A percentile compares a stretch with the other conserved stretches of the same genome.
Conservation (phyloP, 2,113 vertebrate species). For the Oncorhynchus gorbuscha region DNA sequence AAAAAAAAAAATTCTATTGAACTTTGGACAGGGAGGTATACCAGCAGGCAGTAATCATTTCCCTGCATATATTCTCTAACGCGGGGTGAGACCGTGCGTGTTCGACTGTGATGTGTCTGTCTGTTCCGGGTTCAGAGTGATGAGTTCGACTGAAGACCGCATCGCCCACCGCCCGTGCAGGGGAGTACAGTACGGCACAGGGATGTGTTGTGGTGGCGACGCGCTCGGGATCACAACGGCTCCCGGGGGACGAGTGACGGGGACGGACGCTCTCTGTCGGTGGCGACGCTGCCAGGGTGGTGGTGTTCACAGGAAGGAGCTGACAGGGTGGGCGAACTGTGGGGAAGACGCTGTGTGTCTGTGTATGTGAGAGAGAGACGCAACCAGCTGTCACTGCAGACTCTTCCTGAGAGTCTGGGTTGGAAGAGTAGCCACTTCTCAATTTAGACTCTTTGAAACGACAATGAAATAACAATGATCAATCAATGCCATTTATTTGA, state of each 20-base stretch:
- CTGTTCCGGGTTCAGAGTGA: slow-evolving; percentile 23
- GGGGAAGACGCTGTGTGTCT: neutral
- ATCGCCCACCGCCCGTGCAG: slow-evolving; percentile 18
- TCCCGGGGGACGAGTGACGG: neutral
- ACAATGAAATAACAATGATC: no score
- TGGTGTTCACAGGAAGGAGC: neutral
- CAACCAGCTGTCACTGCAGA: no score
- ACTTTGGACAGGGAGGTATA: no score
- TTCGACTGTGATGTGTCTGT: neutral
- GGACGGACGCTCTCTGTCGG: neutral
- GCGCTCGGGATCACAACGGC: neutral
- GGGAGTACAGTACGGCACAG: slow-evolving; percentile 47
- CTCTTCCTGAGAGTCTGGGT: no score
- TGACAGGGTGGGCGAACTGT: slow-evolving; percentile 29
- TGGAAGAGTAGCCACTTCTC: no score
- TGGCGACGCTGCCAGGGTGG: neutral
- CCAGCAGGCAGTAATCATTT: no score
- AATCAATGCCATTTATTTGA: no score
- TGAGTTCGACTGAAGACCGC: slow-evolving; percentile 10
- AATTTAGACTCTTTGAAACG: no score
- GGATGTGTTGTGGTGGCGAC: slow-evolving; percentile 44
- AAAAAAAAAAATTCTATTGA: no score
- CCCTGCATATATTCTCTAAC: no score
- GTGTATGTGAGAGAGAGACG: neutral
- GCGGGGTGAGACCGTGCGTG: neutral